These are phyloP conservation scores for Synanthedon andrenaeformis DNA, from an alignment of 2,888 invertebrate species.

Conservation along the genomic window DNA sequence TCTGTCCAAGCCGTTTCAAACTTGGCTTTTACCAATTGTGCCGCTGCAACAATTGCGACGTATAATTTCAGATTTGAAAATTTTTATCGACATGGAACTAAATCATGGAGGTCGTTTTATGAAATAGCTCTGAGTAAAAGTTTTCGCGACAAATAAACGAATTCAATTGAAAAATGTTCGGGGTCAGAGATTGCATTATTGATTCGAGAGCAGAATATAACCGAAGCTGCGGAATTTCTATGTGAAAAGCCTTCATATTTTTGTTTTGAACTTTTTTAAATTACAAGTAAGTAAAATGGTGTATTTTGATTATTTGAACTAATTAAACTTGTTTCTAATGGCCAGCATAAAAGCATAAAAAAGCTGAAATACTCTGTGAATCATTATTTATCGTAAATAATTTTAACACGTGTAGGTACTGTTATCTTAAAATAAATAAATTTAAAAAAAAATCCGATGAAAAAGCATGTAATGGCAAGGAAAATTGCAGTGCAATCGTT, in stretches of 20 bases:
- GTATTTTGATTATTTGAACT: too few relatives aligned
- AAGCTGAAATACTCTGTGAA: too few relatives aligned
- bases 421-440: too few relatives aligned
- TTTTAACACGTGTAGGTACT: too few relatives aligned
- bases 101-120: conserved; percentile 13
- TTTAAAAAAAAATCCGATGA: too few relatives aligned
- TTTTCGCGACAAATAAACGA: conserved; percentile 14
- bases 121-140: conserved; percentile 11
- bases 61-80: conserved; percentile 7
- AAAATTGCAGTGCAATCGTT: too few relatives aligned
- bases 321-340: too few relatives aligned
- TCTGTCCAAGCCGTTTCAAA: neutral
- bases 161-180: conserved; percentile 10
- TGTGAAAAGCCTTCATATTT: neutral
- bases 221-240: neutral
- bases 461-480: too few relatives aligned
- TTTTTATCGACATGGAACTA: conserved; percentile 9
- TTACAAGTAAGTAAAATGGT: too few relatives aligned
- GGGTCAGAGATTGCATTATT: conserved; percentile 13
- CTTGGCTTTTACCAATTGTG: neutral
- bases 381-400: too few relatives aligned
- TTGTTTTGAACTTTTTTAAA: too few relatives aligned
- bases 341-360: too few relatives aligned
- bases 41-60: neutral
- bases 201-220: conserved; percentile 5